A percentile compares a stretch with the other conserved stretches of the same genome.
These are phyloP conservation scores for Cebidichthys violaceus DNA, from an alignment of 2,113 vertebrate genomes.

Conservation along the genomic window DNA sequence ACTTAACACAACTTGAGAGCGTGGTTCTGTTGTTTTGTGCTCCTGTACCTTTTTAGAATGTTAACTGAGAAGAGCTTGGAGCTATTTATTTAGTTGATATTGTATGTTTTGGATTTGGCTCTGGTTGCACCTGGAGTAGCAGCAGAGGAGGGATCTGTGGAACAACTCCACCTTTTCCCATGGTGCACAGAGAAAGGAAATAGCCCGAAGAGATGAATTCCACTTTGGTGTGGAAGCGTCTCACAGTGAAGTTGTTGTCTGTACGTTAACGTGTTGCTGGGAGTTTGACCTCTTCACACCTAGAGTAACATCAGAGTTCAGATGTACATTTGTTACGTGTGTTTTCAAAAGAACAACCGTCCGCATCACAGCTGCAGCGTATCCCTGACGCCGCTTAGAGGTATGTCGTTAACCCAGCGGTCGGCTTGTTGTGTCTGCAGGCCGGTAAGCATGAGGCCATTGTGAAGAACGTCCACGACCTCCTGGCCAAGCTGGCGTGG, in stretches of 20 bases:
- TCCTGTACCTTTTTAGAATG: background rate
- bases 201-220: background rate
- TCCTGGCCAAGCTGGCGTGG: conserved; percentile 98
- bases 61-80: background rate
- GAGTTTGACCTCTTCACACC: background rate
- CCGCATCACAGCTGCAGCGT: background rate
- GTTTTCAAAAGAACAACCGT: background rate
- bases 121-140: background rate
- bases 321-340: background rate
- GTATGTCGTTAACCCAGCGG: conserved; percentile 1
- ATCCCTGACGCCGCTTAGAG: background rate
- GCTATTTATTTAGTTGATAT: background rate
- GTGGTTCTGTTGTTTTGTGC: conserved; percentile 1
- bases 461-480: conserved; percentile 99
- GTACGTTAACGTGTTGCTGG: background rate
- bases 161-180: background rate
- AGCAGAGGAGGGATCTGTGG: background rate
- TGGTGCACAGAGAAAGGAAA: background rate
- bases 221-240: background rate
- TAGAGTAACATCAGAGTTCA: background rate
- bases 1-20: background rate
- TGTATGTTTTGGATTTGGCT: background rate
- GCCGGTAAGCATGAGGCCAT: conserved; percentile 99
- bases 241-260: too few relatives aligned
- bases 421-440: conserved; percentile 73